Evolutionary conservation across 2,888 invertebrate species (phyloP).

Genomic region (Leptinotarsa peninsularis): DNA sequence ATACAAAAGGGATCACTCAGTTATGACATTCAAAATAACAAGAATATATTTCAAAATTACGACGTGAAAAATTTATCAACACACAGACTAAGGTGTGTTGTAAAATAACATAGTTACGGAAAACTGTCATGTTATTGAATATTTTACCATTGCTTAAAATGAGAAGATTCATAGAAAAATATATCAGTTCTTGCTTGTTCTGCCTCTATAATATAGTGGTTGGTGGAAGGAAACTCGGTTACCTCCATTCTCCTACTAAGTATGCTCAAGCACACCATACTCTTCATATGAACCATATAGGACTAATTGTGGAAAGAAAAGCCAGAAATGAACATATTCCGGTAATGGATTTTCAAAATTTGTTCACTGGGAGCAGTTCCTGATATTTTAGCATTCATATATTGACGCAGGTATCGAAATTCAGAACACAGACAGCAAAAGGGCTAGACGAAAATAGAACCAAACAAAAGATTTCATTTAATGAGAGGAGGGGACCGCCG

Average conservation of each 20-base stretch:
- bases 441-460: slow-evolving; percentile 28
- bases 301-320: slow-evolving; percentile 22
- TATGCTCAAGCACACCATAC: slow-evolving; percentile 29
- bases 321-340: slow-evolving; percentile 17
- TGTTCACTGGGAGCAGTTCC: slow-evolving; percentile 29
- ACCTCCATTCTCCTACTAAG: slow-evolving; percentile 19
- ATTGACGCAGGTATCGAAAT: slow-evolving; percentile 34
- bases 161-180: slow-evolving; percentile 34
- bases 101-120: slow-evolving; percentile 45
- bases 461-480: slow-evolving; percentile 30
- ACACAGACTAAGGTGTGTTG: slow-evolving; percentile 34
- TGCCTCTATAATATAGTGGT: slow-evolving; percentile 28
- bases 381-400: slow-evolving; percentile 30
- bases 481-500: slow-evolving; percentile 27
- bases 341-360: slow-evolving; percentile 29
- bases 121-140: slow-evolving; percentile 43
- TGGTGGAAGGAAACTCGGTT: slow-evolving; percentile 22
- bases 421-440: slow-evolving; percentile 26
- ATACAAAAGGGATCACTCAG: slow-evolving; percentile 37
- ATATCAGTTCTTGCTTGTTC: slow-evolving; percentile 26
- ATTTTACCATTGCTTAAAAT: slow-evolving; percentile 35
- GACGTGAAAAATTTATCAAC: slow-evolving; percentile 33
- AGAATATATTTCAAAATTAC: slow-evolving; percentile 40
- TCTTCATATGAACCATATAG: slow-evolving; percentile 33
- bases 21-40: slow-evolving; percentile 37